Evolutionary conservation across 2,797 vertebrate species (phyloP), one percentile per base, ranked within the genome.

Genomic region (Aplochiton taeniatus): DNA sequence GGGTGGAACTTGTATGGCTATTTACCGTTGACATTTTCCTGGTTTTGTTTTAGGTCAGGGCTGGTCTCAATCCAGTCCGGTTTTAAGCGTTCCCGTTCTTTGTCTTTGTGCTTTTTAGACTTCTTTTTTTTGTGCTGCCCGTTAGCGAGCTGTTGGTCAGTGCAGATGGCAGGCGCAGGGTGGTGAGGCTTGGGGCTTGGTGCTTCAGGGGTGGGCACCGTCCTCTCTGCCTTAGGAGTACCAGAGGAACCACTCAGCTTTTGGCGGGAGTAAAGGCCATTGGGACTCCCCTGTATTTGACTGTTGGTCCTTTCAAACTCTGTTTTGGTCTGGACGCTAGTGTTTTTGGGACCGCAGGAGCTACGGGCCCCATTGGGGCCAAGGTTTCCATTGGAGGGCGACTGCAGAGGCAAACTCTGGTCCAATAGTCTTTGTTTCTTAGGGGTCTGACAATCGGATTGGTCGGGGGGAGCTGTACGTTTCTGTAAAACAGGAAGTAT

Each of bases 21-120:
- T 55, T 42, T 79, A 92, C 92, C 89, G 79, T 88, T 85, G 12
- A 88, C 73, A 75, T 87, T 84, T 74, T 90, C 87, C 70, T 83
- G 86, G 71, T 86, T 87, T 58, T 88, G 87, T 77, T 92, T 93
- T 62, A 89, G 74, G 68, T 92, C 87, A 0, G 91, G 90, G 62
- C 90, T 93, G 7, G 83, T 90, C 75, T 92, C 91, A 11, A 85
- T 84, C 93, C 92, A 93, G 67, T 88, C 88, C 13, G 84, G 68
- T 85, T 92, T 93, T 75, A 91, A 80, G 45, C 83, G 88, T 61
- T 92, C 90, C 53, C 89, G 83, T 64, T 93, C 90, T 66, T 92
- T 94, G 66, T 92, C 93, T 87, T 92, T 94, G 85, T 94, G 92
- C 84, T 93, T 93, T 82, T 92, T 93, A 72, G 90, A 90, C 81